Conservation (phyloP, 2,113 vertebrate species). For the Cebus imitator region DNA sequence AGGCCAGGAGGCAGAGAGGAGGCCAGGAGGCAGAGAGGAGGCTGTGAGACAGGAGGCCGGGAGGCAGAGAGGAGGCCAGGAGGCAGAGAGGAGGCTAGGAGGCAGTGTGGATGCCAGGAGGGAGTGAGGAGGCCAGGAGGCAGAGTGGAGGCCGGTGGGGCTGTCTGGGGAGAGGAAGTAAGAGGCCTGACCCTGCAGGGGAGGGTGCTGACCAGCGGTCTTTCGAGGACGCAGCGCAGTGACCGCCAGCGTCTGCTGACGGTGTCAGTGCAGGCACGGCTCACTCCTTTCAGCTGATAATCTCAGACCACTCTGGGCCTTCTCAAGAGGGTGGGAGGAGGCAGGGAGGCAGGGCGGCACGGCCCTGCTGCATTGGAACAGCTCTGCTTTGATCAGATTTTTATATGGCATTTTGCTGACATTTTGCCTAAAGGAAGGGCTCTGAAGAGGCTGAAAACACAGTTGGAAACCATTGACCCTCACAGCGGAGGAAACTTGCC, state of each 20-base stretch:
- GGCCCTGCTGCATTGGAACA: fast-evolving
- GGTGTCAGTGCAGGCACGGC: fast-evolving
- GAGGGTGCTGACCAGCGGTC: too few relatives aligned
- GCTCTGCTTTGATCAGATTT: background rate
- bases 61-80: background rate
- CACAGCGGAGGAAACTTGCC: background rate
- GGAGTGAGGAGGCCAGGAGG: background rate
- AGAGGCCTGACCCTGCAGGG: background rate
- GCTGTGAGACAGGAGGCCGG: too few relatives aligned
- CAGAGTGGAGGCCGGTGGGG: background rate
- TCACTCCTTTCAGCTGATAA: fast-evolving
- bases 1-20: background rate
- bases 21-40: background rate
- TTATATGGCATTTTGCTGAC: background rate
- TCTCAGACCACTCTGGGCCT: background rate
- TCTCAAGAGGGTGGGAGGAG: background rate
- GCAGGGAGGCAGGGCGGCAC: background rate
- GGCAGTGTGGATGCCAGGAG: background rate
- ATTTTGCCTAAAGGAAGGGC: background rate
- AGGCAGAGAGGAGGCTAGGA: background rate
- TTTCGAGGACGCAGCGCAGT: too few relatives aligned
- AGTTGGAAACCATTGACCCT: background rate
- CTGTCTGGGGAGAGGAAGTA: background rate
- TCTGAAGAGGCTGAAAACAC: background rate
- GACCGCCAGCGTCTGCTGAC: fast-evolving